Evolutionary conservation across 2,888 invertebrate genomes (phyloP), one percentile per base, ranked within the genome.

Genomic region (Luperina testacea): DNA sequence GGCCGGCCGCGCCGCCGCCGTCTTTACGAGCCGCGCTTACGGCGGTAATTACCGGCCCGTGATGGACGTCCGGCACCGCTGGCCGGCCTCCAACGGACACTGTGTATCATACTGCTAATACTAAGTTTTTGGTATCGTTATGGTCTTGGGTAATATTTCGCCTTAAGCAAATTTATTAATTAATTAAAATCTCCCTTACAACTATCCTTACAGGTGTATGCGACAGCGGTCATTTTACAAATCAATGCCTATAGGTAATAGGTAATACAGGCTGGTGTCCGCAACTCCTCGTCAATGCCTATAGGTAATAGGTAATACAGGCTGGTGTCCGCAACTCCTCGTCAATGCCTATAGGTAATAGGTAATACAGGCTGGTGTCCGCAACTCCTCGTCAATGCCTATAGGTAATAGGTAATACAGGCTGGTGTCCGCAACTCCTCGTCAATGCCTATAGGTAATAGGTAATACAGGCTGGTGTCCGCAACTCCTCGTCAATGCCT

Each of bases 11-110:
- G 72, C 87, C 72, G 78, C 61, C 78, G 78, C 75, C 80, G 85
- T 87, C 87, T 85, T 89, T 87, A 88, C 89, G 86, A 85, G 88
- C 82, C 74, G 71, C 85, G 83, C 84, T 84, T 77, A 85, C 84
- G 85, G 80, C 77, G 81, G 84, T 89, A 83, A 90, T 90, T 87
- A 89, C 83, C 73, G 86, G 64, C 64, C 71, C 73, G 80, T 89
- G 90, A 90, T 87, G 82, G 87, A 90, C 89, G 88, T 80, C 74
- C 81, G 69, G 83, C 73, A 27, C 24, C 51, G 76, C 89, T 89
- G 89, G 89, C 83, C 69, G n/a, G 3, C n/a, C 73, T 84, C 89
- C 89, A 89, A 88, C 72, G 75, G 61, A 61, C 82, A 59, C 45
- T 38, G 79, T 51, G 86, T 73, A 77, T 78, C 77, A 77, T 73